Conservation (phyloP, 2,113 vertebrate genomes). For the Crotalus tigris region DNA sequence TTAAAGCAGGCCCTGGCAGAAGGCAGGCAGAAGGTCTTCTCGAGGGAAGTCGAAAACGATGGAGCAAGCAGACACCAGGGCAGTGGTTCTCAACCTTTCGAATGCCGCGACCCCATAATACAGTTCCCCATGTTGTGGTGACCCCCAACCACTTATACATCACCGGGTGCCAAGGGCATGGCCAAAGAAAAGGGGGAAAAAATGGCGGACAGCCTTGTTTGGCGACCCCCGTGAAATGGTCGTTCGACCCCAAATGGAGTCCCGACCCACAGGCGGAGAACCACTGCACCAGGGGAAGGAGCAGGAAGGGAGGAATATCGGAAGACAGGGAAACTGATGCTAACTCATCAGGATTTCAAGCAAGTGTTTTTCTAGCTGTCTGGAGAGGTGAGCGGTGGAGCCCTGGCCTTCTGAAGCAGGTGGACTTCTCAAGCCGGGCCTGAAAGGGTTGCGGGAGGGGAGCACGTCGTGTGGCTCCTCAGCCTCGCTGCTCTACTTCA, state of each 20-base stretch:
- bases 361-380: neutral
- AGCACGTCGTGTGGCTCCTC: neutral
- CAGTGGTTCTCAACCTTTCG: no score
- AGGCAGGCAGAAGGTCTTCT: neutral
- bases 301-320: neutral
- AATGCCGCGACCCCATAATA: no score
- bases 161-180: no score
- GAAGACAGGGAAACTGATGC: neutral
- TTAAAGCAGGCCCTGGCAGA: slow-evolving; percentile 13
- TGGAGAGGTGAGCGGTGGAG: neutral
- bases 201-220: no score
- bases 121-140: no score
- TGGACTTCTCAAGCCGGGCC: neutral
- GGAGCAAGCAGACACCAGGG: neutral
- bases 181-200: no score
- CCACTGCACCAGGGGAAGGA: neutral
- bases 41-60: neutral
- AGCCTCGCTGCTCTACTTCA: neutral
- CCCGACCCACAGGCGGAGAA: no score
- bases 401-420: neutral
- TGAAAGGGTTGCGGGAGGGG: neutral
- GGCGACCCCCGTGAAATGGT: no score
- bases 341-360: neutral
- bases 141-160: no score
- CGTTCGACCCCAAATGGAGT: no score